phyloP scores from a whole-genome alignment of 2,113 vertebrate genomes.

The Elgaria multicarinata region DNA sequence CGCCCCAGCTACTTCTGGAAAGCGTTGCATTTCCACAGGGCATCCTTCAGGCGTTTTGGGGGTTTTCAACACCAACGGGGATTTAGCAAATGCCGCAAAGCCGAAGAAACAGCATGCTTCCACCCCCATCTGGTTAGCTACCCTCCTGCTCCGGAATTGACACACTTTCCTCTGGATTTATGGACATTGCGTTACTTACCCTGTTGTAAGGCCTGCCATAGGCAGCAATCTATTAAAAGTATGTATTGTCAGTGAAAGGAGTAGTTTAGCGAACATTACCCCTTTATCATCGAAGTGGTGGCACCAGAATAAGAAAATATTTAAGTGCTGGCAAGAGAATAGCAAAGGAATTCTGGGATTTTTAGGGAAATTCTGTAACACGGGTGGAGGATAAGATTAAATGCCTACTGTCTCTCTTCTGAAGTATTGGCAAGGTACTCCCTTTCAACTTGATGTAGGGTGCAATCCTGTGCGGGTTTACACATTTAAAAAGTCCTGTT shows the following conservation, averaged over 20 bases:
- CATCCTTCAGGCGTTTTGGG: background rate
- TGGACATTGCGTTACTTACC: background rate
- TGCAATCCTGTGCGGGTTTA: no score
- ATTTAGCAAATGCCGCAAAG: background rate
- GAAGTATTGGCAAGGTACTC: background rate
- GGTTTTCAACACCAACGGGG: background rate
- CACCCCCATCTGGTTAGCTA: background rate
- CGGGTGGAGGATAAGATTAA: no score
- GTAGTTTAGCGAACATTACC: background rate
- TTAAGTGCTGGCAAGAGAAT: background rate
- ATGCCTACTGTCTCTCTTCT: background rate
- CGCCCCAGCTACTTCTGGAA: slow-evolving; percentile 43
- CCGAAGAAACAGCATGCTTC: background rate
- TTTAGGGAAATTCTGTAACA: background rate
- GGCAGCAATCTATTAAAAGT: background rate
- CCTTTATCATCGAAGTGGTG: background rate
- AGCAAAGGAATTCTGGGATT: background rate
- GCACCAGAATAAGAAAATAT: background rate
- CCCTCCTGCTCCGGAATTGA: background rate
- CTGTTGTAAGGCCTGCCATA: background rate
- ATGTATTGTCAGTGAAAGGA: background rate
- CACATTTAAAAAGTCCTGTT: no score
- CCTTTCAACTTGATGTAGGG: background rate
- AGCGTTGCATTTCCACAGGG: background rate
- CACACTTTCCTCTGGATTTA: background rate